Base-by-base conservation (phyloP, 2,113 vertebrate genomes). In the Eretmochelys imbricata region DNA sequence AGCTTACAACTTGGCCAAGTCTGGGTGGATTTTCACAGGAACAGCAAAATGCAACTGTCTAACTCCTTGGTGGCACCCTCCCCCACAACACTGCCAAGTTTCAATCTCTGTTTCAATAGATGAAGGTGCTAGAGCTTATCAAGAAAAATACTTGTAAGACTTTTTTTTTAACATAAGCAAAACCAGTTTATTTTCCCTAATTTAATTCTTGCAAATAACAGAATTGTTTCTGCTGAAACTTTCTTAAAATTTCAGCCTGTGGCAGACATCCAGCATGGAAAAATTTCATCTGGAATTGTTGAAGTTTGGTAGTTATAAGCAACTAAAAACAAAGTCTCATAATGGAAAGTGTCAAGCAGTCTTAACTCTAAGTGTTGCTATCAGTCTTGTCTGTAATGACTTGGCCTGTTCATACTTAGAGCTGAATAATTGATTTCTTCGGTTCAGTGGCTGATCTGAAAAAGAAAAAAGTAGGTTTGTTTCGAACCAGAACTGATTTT, bases 131-230 rank as follows among this genome's bases (percentile, higher is more conserved):
- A 76, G 55, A 79, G 20, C 94, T 91, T 84, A 84, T 94, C 91
- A 29, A 88, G 83, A 94, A 97, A 27, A 94, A 92, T 51, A 53
- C 81, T 69, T 12, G 5, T 94, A 81, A 85, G 19, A 72, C 25
- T 90, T 0, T 87, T 89, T 89, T 96, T 89, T 91, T 87, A 80
- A 80, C 10, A 94, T 55, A 25, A 90, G 82, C 94, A 54, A 89
- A 72, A 72, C 65, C 35, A 72, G 5, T 38, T 20, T 72, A 38
- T 72, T 72, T 72, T 38, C 80, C 42, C 90, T 81, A 87, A 13
- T 22, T 95, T 95, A 51, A 3, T 86, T 96, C 80, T 93, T 96
- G 95, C 87, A 90, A 89, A 80, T 93, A 72, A 55, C 89, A 94
- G 78, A 87, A 94, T 69, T 86, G 62, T 78, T 91, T 53, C 59